phyloP scores from a whole-genome alignment of 2,113 vertebrate species.

The Thalassarche chlororhynchos region DNA sequence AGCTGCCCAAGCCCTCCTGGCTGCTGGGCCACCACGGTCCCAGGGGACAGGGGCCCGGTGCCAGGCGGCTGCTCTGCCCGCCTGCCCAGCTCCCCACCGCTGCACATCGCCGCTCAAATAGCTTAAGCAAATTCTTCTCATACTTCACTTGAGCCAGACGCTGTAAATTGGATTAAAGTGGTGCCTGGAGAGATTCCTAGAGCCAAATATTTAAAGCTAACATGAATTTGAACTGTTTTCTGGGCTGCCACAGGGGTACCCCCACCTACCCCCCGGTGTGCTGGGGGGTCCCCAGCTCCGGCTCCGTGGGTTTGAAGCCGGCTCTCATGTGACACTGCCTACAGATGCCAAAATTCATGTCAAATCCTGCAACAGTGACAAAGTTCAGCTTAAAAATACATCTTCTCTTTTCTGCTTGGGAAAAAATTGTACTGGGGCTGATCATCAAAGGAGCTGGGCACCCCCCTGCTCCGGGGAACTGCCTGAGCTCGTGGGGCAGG shows the following conservation, averaged over 20 bases:
- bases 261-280: rapidly evolving
- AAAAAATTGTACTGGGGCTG: neutral
- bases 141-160: neutral
- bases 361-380: neutral
- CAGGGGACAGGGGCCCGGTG: neutral
- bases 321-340: neutral
- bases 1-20: neutral
- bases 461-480: neutral
- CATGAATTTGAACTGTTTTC: neutral
- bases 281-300: neutral
- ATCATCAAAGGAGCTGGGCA: neutral
- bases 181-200: neutral
- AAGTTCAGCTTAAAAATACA: neutral
- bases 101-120: rapidly evolving
- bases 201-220: neutral
- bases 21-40: neutral
- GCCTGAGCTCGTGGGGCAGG: neutral
- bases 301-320: neutral
- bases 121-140: neutral
- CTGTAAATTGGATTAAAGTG: neutral
- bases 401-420: neutral
- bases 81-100: neutral
- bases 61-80: neutral
- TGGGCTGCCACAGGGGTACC: neutral
- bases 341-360: neutral